Conservation (phyloP, 2,113 vertebrate species). For the Rallus limicola region DNA sequence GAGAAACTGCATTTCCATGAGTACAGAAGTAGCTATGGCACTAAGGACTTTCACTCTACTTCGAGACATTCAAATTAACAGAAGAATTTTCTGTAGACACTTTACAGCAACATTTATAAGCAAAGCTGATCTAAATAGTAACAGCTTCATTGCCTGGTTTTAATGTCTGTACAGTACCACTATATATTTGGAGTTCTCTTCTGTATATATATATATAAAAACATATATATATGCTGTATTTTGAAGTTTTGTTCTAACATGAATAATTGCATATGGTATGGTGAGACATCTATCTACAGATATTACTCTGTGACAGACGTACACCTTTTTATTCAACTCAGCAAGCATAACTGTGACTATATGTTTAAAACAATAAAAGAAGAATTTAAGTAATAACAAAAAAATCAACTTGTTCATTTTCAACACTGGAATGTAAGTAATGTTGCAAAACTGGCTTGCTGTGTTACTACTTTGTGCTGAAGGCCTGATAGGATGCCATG, state of each 20-base stretch:
- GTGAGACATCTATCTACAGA: neutral
- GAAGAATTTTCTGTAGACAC: neutral
- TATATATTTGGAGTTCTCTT: neutral
- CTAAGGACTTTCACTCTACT: neutral
- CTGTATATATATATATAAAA: neutral
- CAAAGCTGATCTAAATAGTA: neutral
- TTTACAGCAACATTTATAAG: neutral
- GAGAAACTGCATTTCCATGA: neutral
- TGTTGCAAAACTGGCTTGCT: conserved; percentile 44
- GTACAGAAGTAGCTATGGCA: neutral
- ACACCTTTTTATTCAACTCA: neutral
- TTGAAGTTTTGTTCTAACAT: neutral
- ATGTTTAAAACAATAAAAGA: conserved; percentile 8
- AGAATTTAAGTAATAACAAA: conserved; percentile 27
- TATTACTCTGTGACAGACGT: neutral
- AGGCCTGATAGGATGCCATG: conserved; percentile 36
- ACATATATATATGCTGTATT: neutral
- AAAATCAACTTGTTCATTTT: neutral
- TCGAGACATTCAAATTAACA: neutral
- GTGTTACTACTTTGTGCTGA: neutral
- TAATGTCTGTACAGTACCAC: neutral
- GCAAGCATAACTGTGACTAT: neutral
- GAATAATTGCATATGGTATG: neutral
- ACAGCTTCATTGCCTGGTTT: neutral
- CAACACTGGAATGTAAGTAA: conserved; percentile 11